Evolutionary conservation across 2,888 invertebrate species (phyloP).

Genomic region (Pristionchus arcanus): DNA sequence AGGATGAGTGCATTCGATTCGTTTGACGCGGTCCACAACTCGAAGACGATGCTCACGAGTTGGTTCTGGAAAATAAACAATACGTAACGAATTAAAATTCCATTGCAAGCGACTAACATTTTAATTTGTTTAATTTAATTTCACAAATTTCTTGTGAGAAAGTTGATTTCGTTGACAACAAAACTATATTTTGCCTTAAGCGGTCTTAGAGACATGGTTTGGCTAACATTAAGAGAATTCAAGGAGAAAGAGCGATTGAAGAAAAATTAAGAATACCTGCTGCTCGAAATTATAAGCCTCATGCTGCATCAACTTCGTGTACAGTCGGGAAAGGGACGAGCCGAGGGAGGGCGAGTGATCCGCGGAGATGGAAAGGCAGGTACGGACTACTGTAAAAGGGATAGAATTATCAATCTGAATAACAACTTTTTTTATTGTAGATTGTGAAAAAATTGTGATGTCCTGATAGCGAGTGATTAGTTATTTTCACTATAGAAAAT

Average conservation of each 20-base stretch:
- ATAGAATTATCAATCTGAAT: background rate
- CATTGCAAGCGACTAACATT: no score
- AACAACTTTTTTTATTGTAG: no score
- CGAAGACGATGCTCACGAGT: background rate
- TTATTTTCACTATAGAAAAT: no score
- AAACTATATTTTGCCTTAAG: no score
- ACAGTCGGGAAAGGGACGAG: slow-evolving; percentile 3
- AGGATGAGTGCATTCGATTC: background rate
- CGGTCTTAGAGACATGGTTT: no score
- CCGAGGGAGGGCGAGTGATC: background rate
- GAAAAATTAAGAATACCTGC: background rate
- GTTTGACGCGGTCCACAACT: background rate
- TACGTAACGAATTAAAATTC: no score
- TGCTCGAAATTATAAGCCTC: background rate
- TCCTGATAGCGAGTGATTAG: no score
- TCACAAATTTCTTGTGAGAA: no score
- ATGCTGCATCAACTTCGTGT: slow-evolving; percentile 23
- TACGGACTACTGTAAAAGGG: background rate
- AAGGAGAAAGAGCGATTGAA: background rate
- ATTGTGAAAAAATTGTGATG: no score
- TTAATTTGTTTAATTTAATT: no score
- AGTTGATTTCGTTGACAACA: no score
- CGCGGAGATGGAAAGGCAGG: background rate
- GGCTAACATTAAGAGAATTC: no score
- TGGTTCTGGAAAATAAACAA: background rate